A percentile compares a stretch with the other conserved stretches of the same genome.
phyloP scores from a whole-genome alignment of 2,113 vertebrate genomes.

The Scophthalmus maximus region DNA sequence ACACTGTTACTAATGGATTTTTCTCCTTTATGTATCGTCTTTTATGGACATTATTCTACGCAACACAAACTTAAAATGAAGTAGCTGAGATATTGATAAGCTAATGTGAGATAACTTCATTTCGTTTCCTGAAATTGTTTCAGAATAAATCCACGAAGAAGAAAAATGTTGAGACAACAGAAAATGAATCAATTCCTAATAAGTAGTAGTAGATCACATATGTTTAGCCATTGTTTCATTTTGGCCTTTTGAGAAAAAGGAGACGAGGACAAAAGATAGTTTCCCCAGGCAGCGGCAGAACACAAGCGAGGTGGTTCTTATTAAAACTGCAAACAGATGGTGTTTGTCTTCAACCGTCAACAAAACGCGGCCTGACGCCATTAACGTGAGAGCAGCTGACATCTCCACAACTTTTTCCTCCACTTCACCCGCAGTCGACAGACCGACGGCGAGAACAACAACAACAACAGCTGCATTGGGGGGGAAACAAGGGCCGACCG shows the following conservation, averaged over 20 bases:
- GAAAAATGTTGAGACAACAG: neutral
- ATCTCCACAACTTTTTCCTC: constrained; percentile 70
- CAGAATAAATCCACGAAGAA: neutral
- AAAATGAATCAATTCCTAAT: too few relatives aligned
- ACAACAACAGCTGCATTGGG: too few relatives aligned
- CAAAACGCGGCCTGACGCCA: constrained; percentile 61
- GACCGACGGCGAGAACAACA: neutral
- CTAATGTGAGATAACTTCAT: neutral
- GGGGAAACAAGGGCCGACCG: constrained; percentile 18
- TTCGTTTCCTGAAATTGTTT: neutral
- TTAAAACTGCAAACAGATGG: neutral
- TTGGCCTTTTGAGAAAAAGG: neutral
- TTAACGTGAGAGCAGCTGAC: constrained; percentile 58
- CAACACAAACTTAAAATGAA: neutral
- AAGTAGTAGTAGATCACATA: too few relatives aligned
- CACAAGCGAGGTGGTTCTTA: rapidly evolving
- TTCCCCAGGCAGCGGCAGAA: too few relatives aligned
- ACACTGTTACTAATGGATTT: neutral
- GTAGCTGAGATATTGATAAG: neutral
- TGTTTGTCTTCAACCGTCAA: neutral
- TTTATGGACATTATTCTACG: neutral
- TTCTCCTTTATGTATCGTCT: neutral
- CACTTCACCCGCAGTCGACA: constrained; percentile 29
- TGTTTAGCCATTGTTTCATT: neutral
- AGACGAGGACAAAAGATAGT: neutral